Conservation (phyloP, 2,888 invertebrate genomes). For the Cosmia trapezina region DNA sequence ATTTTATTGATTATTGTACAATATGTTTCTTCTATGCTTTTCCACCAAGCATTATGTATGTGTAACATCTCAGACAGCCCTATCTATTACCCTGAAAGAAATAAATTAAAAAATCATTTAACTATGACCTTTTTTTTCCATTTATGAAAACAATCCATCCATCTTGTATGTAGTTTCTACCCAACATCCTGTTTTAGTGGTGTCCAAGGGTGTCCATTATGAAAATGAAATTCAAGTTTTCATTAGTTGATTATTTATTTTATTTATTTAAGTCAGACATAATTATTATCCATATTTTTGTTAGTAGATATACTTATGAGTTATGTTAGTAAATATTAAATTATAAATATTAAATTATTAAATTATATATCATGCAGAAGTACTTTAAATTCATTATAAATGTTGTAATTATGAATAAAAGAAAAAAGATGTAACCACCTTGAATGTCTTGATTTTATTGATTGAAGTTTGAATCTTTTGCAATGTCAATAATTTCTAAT, state of each 20-base stretch:
- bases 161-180: neutral
- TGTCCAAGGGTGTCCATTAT: neutral
- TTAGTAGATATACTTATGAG: too few species aligned
- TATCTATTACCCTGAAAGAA: neutral
- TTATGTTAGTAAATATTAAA: too few species aligned
- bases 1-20: slow-evolving; percentile 13
- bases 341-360: too few species aligned
- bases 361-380: too few species aligned
- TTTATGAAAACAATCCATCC: too few species aligned
- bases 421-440: neutral
- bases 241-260: too few species aligned
- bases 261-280: too few species aligned
- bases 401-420: too few species aligned
- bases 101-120: too few species aligned
- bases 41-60: neutral
- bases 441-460: slow-evolving; percentile 11
- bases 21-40: neutral
- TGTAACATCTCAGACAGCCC: neutral
- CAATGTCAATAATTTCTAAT: neutral
- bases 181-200: neutral
- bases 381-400: too few species aligned
- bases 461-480: slow-evolving; percentile 4
- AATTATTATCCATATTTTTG: too few species aligned
- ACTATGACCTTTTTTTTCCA: neutral
- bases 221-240: neutral